Evolutionary conservation across 2,888 invertebrate genomes (phyloP).

Genomic region (Drosophila cognata): DNA sequence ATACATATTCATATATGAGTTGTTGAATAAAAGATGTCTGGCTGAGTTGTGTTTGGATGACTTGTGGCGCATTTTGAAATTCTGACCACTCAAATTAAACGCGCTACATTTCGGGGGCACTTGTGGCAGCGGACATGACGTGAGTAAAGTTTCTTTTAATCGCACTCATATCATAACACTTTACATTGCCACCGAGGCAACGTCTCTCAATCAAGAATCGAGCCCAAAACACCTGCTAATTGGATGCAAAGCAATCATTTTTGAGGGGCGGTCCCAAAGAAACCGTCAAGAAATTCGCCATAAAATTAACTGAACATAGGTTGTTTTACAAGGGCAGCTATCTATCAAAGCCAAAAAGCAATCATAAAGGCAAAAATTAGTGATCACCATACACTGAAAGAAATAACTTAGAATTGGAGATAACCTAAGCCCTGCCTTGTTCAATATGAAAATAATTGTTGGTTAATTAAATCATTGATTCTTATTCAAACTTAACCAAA

Average conservation of each 20-base stretch:
- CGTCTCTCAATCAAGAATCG: slow-evolving; percentile 46
- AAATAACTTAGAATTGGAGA: not conserved
- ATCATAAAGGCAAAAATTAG: slow-evolving; percentile 44
- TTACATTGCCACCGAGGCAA: slow-evolving; percentile 13
- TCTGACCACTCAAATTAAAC: slow-evolving; percentile 57
- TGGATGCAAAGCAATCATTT: slow-evolving; percentile 20
- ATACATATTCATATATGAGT: not conserved
- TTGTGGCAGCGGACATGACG: slow-evolving; percentile 65
- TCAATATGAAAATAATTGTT: no score
- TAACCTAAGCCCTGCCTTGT: no score
- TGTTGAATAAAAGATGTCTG: slow-evolving; percentile 13
- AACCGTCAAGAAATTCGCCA: slow-evolving; percentile 34
- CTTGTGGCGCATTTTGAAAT: slow-evolving; percentile 43
- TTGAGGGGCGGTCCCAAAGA: slow-evolving; percentile 24
- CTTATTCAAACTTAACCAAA: no score
- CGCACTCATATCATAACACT: slow-evolving; percentile 58
- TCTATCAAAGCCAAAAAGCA: slow-evolving; percentile 30
- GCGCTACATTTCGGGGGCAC: slow-evolving; percentile 50
- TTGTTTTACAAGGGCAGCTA: slow-evolving; percentile 60
- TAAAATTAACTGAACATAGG: slow-evolving; percentile 43
- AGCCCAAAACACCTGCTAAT: slow-evolving; percentile 56
- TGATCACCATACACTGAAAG: not conserved
- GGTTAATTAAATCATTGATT: no score
- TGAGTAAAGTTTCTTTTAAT: slow-evolving; percentile 61
- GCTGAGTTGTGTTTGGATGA: not conserved